Evolutionary conservation across 2,888 invertebrate genomes (phyloP).

Genomic region (Orchesella flavescens): DNA sequence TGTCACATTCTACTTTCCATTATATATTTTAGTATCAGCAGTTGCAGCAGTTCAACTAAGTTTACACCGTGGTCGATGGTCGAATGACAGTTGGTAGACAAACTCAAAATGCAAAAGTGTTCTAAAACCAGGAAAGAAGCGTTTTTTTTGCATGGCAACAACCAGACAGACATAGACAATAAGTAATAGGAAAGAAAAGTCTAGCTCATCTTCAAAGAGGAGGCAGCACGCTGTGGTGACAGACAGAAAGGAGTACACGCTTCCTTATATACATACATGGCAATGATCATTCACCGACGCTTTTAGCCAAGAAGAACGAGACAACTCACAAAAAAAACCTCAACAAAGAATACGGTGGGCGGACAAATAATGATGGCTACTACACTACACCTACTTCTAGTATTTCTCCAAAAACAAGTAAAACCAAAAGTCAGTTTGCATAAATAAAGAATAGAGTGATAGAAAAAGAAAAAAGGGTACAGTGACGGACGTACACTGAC

Average conservation of each 20-base stretch:
- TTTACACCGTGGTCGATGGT: not conserved
- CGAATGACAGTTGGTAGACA: not conserved
- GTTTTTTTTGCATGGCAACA: constrained; percentile 17
- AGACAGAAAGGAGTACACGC: not conserved
- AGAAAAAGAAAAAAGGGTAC: not conserved
- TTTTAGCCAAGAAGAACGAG: not conserved
- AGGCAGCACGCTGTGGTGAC: not conserved
- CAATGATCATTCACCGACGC: not conserved
- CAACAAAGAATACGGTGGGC: constrained; percentile 11
- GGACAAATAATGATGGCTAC: constrained; percentile 49
- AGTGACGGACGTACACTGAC: not conserved
- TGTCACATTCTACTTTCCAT: too few relatives aligned
- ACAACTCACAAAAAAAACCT: not conserved
- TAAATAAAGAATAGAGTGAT: not conserved
- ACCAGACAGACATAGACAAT: not conserved
- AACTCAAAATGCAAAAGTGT: constrained; percentile 2
- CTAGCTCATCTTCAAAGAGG: not conserved
- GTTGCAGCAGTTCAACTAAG: too few relatives aligned
- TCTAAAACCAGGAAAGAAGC: not conserved
- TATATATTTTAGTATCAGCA: too few relatives aligned
- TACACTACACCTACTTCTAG: too few relatives aligned
- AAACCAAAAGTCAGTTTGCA: not conserved
- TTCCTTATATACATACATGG: not conserved
- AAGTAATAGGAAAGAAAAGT: not conserved
- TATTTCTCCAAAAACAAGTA: not conserved